Percentiles rank a stretch among this genome's conserved stretches.
Evolutionary conservation across 2,113 vertebrate genomes (phyloP).

Genomic region (Columba janthina): DNA sequence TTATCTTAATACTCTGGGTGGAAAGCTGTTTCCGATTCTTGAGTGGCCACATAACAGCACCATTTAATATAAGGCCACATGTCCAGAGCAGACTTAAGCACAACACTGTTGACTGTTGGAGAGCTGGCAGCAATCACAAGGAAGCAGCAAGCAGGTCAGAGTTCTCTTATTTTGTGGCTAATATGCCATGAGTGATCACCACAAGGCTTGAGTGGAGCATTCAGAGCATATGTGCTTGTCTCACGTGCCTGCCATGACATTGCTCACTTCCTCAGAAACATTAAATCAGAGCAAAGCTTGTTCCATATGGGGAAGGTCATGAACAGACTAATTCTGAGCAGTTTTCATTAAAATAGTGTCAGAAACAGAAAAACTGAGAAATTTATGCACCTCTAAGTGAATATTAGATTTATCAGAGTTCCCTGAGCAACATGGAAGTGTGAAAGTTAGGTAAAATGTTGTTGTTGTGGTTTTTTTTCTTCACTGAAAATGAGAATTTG

Average conservation of each 20-base stretch:
- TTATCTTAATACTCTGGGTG: neutral
- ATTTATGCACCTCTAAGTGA: neutral
- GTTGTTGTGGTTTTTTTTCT: neutral
- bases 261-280: neutral
- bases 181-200: neutral
- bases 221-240: neutral
- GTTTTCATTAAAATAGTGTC: neutral
- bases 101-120: neutral
- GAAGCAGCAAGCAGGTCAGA: neutral
- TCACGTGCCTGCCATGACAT: neutral
- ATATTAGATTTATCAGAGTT: neutral
- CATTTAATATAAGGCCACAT: neutral
- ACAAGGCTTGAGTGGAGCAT: neutral
- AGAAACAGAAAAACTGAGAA: neutral
- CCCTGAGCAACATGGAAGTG: neutral
- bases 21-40: neutral
- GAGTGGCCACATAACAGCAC: neutral
- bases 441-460: neutral
- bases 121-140: neutral
- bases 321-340: neutral
- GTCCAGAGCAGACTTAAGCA: neutral
- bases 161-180: neutral
- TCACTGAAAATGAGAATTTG: neutral
- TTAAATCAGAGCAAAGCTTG: neutral
- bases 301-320: neutral